Base-by-base conservation (phyloP, 2,888 invertebrate species). In the Anagyrus pseudococci region DNA sequence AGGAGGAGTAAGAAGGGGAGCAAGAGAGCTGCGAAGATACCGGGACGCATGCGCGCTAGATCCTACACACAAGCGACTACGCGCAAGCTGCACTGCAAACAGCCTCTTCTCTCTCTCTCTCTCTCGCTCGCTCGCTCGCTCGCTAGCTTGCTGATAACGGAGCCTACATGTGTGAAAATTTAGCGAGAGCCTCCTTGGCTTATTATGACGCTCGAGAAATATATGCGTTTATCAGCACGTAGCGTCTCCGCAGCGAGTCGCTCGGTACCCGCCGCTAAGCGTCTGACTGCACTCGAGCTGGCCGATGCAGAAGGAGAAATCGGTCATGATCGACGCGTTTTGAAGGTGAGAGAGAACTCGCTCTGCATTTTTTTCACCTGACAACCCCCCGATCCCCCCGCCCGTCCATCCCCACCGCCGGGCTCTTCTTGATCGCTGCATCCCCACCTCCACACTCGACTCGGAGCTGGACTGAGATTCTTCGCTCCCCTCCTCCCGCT, bases 331-430 rank as follows among this genome's bases (percentile, higher is more conserved):
- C 56, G 37, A 37, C 29, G 46, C 26, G 17, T 52, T 44, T n/a
- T 56, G 37, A 52, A 40, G 62, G 62, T 62, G 22, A 62, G 50
- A 33, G 10, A n/a, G n/a, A n/a, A n/a, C n/a, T 17, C 33, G 10
- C 15, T 4, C 22, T 15, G n/a, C n/a, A 17, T 29, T 29, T 29
- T 29, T 29, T 7, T 37, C 33, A 29, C 15, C 33, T 8, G 8
- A 10, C 33, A 10, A 2, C 33, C 8, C 33, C 8, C 15, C 3
- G 13, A 10, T 15, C 33, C 8, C 10, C 10, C 10, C 29, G 15
- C 15, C 33, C 33, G 33, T 13, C 15, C 33, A 2, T 8, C 33
- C 33, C 10, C n/a, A n/a, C n/a, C n/a, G n/a, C n/a, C n/a, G n/a
- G n/a, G n/a, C n/a, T n/a, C n/a, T n/a, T n/a, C n/a, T n/a, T n/a